A percentile compares a stretch with the other conserved stretches of the same genome.
These are phyloP conservation scores for Plebejus argus DNA, from an alignment of 2,888 invertebrate genomes.

Conservation along the genomic window DNA sequence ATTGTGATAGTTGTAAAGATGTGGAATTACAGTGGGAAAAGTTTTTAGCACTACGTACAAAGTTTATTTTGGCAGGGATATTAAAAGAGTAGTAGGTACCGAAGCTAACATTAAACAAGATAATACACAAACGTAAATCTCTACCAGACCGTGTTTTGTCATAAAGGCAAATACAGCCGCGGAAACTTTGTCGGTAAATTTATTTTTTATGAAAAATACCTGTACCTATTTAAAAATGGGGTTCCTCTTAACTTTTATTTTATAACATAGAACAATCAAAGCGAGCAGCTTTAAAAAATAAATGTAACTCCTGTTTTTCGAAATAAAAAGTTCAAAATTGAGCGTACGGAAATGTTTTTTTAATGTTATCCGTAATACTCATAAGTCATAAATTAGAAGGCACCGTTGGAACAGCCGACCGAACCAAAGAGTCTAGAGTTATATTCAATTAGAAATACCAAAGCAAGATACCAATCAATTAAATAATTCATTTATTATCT, in stretches of 20 bases:
- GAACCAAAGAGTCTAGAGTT: no score
- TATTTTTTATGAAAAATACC: conserved; percentile 26
- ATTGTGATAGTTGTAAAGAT: conserved; percentile 10
- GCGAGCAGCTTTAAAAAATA: conserved; percentile 4
- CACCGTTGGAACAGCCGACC: background rate
- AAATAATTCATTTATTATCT: no score
- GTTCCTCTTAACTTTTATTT: background rate
- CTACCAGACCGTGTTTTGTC: conserved; percentile 10
- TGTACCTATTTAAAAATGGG: conserved; percentile 24
- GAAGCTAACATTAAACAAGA: conserved; percentile 10
- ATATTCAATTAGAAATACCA: no score
- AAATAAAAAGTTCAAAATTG: background rate
- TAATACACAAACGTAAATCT: conserved; percentile 7
- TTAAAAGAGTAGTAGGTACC: background rate
- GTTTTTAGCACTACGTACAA: background rate
- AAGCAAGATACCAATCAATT: no score
- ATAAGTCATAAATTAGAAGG: background rate
- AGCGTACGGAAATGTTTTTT: background rate
- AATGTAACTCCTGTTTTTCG: background rate
- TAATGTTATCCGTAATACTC: background rate
- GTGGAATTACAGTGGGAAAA: background rate
- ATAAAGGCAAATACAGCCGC: conserved; percentile 25
- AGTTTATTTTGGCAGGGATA: background rate
- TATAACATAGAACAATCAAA: conserved; percentile 19
- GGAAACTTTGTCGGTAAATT: conserved; percentile 28